Conservation (phyloP, 2,113 vertebrate genomes). For the Dendropsophus ebraccatus region DNA sequence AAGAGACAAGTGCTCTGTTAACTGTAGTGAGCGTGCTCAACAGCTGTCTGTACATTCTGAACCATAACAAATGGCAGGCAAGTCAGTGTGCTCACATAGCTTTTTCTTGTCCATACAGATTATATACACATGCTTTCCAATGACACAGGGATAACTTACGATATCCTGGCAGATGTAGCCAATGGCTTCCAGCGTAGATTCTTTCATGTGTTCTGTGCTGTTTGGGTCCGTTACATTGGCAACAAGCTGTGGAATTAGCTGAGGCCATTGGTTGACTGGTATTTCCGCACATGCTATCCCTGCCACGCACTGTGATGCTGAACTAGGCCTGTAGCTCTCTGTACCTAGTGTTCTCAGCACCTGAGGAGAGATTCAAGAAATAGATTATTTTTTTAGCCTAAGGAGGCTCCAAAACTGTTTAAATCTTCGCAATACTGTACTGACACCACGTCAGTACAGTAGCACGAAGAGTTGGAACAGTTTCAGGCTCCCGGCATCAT, state of each 20-base stretch:
- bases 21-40: too few relatives aligned
- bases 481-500: too few relatives aligned
- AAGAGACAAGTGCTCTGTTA: too few relatives aligned
- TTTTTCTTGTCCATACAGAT: too few relatives aligned
- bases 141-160: constrained; percentile 84
- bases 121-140: too few relatives aligned
- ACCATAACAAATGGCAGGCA: too few relatives aligned
- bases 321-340: constrained; percentile 95
- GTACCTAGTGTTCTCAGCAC: constrained; percentile 95
- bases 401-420: too few relatives aligned
- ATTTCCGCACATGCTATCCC: constrained; percentile 98
- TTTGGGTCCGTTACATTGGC: constrained; percentile 93
- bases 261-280: constrained; percentile 94
- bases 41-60: too few relatives aligned
- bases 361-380: constrained; percentile 64
- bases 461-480: too few relatives aligned
- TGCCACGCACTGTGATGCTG: constrained; percentile 95
- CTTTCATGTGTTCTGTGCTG: constrained; percentile 98
- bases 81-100: too few relatives aligned
- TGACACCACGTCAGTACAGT: too few relatives aligned
- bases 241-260: constrained; percentile 94
- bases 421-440: too few relatives aligned
- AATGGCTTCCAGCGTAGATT: constrained; percentile 97
- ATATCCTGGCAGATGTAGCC: constrained; percentile 99
- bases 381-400: not conserved